These are phyloP conservation scores for Remorina albescens DNA, from an alignment of 2,797 vertebrate species.

Conservation along the genomic window DNA sequence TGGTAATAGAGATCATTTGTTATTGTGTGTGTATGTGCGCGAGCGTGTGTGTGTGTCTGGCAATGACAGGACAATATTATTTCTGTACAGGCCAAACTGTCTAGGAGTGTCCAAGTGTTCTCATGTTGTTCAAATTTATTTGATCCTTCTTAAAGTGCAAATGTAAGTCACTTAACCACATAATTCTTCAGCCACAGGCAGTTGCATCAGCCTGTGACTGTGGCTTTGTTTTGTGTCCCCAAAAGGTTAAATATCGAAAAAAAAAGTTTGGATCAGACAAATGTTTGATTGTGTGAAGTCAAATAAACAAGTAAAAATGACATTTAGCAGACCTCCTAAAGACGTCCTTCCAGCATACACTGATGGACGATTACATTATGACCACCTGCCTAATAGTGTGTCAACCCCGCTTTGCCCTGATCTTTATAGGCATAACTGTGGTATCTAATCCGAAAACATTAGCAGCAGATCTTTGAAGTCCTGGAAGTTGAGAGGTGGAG, in stretches of 20 bases:
- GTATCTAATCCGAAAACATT: no score
- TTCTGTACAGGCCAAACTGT: slow-evolving; percentile 17
- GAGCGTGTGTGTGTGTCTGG: background rate
- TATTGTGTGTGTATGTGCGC: background rate
- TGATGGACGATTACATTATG: no score
- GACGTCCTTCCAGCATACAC: no score
- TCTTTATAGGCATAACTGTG: no score
- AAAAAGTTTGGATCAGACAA: background rate
- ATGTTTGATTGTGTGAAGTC: no score
- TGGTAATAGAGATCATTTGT: slow-evolving; percentile 20
- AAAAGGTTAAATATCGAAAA: background rate
- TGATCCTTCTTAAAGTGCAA: background rate
- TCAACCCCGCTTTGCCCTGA: no score
- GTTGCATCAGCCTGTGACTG: background rate
- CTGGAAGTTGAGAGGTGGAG: no score
- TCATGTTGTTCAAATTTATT: slow-evolving; percentile 2
- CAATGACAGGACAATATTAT: background rate
- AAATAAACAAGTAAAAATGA: no score
- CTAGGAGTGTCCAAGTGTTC: slow-evolving; percentile 2
- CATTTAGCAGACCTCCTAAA: no score
- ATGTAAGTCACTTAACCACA: background rate
- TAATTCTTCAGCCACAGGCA: background rate
- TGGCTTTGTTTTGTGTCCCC: background rate
- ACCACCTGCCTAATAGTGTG: no score
- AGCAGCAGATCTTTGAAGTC: no score